These are phyloP conservation scores for Hemistola chrysoprasaria DNA, from an alignment of 2,888 invertebrate species.

Conservation along the genomic window DNA sequence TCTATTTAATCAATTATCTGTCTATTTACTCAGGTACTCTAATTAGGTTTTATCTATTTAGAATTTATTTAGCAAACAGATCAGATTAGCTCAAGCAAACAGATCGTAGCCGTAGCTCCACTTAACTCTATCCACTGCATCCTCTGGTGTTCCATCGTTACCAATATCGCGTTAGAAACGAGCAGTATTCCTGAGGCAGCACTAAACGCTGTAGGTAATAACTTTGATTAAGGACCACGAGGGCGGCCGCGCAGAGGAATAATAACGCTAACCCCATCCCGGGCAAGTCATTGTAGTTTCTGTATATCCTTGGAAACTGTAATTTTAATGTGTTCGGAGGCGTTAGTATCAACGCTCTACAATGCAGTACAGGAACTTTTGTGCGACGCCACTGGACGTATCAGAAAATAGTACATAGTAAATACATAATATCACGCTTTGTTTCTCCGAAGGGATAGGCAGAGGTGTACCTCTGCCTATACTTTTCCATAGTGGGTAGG, in stretches of 20 bases:
- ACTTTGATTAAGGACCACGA: conserved; percentile 71
- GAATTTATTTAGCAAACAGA: too few species aligned
- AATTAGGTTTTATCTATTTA: too few species aligned
- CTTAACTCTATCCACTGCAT: conserved; percentile 18
- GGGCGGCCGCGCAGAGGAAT: conserved; percentile 68
- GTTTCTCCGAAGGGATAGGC: too few species aligned
- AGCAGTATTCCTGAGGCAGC: conserved; percentile 47
- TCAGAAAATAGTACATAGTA: too few species aligned
- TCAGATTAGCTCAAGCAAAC: conserved; percentile 3
- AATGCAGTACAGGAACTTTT: conserved; percentile 5
- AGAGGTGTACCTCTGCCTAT: too few species aligned
- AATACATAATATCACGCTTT: too few species aligned
- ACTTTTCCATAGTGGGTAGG: too few species aligned
- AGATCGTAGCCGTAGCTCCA: conserved; percentile 8
- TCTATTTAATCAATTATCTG: too few species aligned
- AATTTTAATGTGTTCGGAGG: conserved; percentile 77
- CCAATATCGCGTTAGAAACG: conserved; percentile 41
- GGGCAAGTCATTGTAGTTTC: conserved; percentile 66
- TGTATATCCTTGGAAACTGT: conserved; percentile 73
- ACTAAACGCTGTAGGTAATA: conserved; percentile 61
- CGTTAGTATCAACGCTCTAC: conserved; percentile 43
- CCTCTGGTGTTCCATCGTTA: conserved; percentile 34
- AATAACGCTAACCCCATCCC: conserved; percentile 71
- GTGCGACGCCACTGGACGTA: too few species aligned
- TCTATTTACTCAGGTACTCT: too few species aligned